Percentiles rank a stretch among this genome's conserved stretches.
phyloP scores from a whole-genome alignment of 2,113 vertebrate species.

The Neodon shergylaensis region DNA sequence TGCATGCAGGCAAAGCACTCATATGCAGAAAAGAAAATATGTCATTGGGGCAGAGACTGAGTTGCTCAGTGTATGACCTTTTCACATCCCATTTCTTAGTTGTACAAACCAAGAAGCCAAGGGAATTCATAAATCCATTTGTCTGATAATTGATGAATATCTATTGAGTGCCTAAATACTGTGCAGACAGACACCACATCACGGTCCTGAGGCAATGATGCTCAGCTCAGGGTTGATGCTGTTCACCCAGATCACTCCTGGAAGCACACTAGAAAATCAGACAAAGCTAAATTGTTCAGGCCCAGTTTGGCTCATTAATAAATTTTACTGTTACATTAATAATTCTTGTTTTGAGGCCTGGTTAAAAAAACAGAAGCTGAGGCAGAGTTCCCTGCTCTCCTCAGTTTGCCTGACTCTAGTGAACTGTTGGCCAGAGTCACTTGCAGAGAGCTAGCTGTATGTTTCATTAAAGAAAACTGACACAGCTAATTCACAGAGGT shows the following conservation, averaged over 20 bases:
- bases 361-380: conserved; percentile 21
- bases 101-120: neutral
- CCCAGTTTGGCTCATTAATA: neutral
- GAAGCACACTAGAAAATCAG: neutral
- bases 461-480: conserved; percentile 30
- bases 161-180: neutral
- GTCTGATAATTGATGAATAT: neutral
- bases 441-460: neutral
- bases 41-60: neutral
- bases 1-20: neutral
- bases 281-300: neutral
- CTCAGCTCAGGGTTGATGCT: neutral
- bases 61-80: neutral
- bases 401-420: neutral
- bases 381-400: neutral
- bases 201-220: neutral
- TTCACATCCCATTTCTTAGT: neutral
- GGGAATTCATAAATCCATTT: neutral
- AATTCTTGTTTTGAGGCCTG: neutral
- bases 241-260: neutral
- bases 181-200: neutral
- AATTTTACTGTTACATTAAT: neutral
- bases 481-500: neutral
- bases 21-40: neutral
- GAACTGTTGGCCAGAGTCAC: neutral